Evolutionary conservation across 1,140 invertebrate genomes (phyloP).

Genomic region (Anoplolepis gracilipes): DNA sequence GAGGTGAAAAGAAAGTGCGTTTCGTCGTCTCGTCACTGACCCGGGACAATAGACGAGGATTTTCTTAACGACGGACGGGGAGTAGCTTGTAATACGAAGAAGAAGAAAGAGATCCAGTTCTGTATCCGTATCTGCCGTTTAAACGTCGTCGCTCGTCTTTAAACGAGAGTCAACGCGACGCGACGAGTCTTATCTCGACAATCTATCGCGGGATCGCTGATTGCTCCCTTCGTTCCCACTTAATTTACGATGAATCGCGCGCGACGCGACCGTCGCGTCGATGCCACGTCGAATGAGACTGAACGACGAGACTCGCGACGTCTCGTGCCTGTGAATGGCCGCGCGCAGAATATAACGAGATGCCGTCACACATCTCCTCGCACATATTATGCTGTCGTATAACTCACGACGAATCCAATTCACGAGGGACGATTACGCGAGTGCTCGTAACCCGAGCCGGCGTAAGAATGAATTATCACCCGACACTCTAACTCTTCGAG

Average conservation of each 20-base stretch:
- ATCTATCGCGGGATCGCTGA: slow-evolving; percentile 76
- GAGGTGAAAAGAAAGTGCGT: slow-evolving; percentile 32
- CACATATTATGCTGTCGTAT: slow-evolving; percentile 41
- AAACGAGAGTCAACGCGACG: slow-evolving; percentile 69
- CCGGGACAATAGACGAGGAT: slow-evolving; percentile 72
- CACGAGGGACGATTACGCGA: slow-evolving; percentile 7
- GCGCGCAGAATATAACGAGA: slow-evolving; percentile 66
- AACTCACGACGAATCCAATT: slow-evolving; percentile 51
- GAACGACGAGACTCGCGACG: slow-evolving; percentile 51
- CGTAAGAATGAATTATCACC: slow-evolving; percentile 64
- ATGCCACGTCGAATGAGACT: slow-evolving; percentile 62
- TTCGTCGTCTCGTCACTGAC: slow-evolving; percentile 60
- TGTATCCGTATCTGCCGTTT: slow-evolving; percentile 11
- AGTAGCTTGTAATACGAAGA: slow-evolving; percentile 20
- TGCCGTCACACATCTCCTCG: slow-evolving; percentile 58
- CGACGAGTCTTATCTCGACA: slow-evolving; percentile 71
- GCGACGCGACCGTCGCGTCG: slow-evolving; percentile 15
- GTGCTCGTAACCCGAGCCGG: slow-evolving; percentile 4
- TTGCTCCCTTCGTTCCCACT: slow-evolving; percentile 77
- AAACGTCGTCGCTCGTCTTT: slow-evolving; percentile 61
- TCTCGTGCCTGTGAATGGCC: slow-evolving; percentile 60
- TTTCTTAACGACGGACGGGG: slow-evolving; percentile 71
- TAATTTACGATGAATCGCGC: slow-evolving; percentile 75
- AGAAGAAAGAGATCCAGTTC: slow-evolving; percentile 28
- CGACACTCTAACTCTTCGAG: slow-evolving; percentile 28